phyloP scores from a whole-genome alignment of 1,140 invertebrate genomes.

The Ceratina japonica region DNA sequence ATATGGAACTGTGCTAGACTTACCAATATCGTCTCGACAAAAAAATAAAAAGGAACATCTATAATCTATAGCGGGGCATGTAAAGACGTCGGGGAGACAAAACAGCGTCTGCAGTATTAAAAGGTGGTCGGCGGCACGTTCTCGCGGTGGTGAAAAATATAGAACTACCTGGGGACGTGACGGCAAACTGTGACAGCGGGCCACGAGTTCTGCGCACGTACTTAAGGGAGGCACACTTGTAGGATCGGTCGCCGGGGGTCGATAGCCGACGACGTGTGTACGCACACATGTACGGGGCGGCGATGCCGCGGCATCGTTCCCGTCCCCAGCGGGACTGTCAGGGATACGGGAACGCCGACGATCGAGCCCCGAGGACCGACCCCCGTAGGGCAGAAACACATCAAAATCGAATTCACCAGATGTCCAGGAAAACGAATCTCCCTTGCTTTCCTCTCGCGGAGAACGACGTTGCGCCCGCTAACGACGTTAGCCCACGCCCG shows the following conservation, averaged over 20 bases:
- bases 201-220: slow-evolving; percentile 26
- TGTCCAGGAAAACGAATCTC: slow-evolving; percentile 74
- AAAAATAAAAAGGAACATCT: too few species aligned
- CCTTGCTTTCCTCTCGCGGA: slow-evolving; percentile 42
- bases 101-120: slow-evolving; percentile 17
- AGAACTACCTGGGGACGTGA: slow-evolving; percentile 9
- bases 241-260: slow-evolving; percentile 28
- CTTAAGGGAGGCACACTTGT: slow-evolving; percentile 44
- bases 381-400: slow-evolving; percentile 75
- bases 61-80: too few species aligned
- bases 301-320: slow-evolving; percentile 52
- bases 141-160: slow-evolving; percentile 31
- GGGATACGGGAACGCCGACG: slow-evolving; percentile 38
- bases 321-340: slow-evolving; percentile 53
- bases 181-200: slow-evolving; percentile 47
- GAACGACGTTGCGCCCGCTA: slow-evolving; percentile 65
- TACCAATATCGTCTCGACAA: too few species aligned
- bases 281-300: slow-evolving; percentile 30
- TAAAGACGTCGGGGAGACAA: not conserved
- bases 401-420: slow-evolving; percentile 80
- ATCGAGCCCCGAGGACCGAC: slow-evolving; percentile 46
- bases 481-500: slow-evolving; percentile 66
- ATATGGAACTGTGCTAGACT: too few species aligned
- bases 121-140: slow-evolving; percentile 15
- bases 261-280: slow-evolving; percentile 39